These are phyloP conservation scores for Apodemia zela DNA, from an alignment of 2,888 invertebrate genomes.

Conservation along the genomic window DNA sequence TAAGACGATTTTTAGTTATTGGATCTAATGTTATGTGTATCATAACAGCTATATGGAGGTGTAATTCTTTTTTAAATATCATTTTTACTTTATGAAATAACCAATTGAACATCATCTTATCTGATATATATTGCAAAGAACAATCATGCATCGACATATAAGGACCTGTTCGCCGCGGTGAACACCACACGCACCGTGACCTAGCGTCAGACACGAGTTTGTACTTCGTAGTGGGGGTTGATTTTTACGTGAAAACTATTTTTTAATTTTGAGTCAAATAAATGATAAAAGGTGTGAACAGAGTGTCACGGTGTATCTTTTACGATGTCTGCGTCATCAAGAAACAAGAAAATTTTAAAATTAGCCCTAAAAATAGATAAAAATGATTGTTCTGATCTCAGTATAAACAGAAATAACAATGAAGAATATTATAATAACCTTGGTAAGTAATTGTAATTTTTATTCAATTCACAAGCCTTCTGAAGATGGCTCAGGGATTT, in stretches of 20 bases:
- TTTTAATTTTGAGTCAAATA: no score
- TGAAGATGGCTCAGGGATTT: background rate
- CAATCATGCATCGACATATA: no score
- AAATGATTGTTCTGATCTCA: background rate
- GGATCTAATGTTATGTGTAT: background rate
- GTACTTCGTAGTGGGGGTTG: no score
- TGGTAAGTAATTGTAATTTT: no score
- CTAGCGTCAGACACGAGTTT: no score
- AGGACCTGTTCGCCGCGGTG: no score
- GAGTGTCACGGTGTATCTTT: constrained; percentile 1
- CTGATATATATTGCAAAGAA: no score
- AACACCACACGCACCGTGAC: no score
- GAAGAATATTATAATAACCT: no score
- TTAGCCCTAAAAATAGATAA: background rate
- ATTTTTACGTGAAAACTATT: no score
- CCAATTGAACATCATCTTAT: no score
- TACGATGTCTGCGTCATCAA: background rate
- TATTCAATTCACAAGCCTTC: background rate
- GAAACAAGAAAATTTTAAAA: constrained; percentile 4
- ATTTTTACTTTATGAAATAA: background rate
- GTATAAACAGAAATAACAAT: no score
- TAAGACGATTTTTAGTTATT: background rate
- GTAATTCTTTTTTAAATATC: background rate
- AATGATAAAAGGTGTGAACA: background rate
- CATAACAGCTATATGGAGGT: background rate